These are phyloP conservation scores for Polyommatus iphigenia DNA, from an alignment of 2,888 invertebrate species.

Conservation along the genomic window DNA sequence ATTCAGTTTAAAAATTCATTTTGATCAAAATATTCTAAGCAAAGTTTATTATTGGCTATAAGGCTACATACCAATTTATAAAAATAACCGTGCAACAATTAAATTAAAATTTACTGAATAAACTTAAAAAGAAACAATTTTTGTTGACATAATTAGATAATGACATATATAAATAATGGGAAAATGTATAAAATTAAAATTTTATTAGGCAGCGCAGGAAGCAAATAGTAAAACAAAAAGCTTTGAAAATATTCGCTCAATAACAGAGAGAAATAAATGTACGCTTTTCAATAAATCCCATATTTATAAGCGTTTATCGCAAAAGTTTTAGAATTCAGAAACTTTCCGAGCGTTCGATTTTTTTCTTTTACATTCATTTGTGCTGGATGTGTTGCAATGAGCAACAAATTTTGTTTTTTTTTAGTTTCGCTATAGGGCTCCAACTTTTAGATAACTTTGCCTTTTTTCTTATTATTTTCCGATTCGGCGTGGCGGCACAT, in stretches of 20 bases:
- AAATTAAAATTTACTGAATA: neutral
- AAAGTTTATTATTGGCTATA: no score
- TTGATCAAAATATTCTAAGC: no score
- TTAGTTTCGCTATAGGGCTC: neutral
- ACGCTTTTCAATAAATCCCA: constrained; percentile 27
- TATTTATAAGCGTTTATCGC: constrained; percentile 41
- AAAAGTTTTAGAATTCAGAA: constrained; percentile 43
- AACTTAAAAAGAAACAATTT: neutral
- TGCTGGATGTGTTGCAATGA: constrained; percentile 24
- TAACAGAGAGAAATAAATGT: constrained; percentile 24
- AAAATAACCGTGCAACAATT: no score
- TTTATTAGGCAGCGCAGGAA: neutral
- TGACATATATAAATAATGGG: neutral
- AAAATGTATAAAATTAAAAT: neutral
- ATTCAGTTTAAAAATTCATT: no score
- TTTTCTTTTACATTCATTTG: constrained; percentile 32
- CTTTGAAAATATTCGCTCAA: constrained; percentile 33
- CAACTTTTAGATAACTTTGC: constrained; percentile 26
- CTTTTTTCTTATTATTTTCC: neutral
- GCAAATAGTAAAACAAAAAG: constrained; percentile 10
- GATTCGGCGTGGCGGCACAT: neutral
- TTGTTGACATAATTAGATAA: neutral
- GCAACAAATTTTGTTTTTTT: constrained; percentile 17
- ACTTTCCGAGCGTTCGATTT: constrained; percentile 40
- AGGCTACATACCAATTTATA: no score